These are phyloP conservation scores for Pomatorhinus ruficollis DNA, from an alignment of 2,113 vertebrate species.

Conservation along the genomic window DNA sequence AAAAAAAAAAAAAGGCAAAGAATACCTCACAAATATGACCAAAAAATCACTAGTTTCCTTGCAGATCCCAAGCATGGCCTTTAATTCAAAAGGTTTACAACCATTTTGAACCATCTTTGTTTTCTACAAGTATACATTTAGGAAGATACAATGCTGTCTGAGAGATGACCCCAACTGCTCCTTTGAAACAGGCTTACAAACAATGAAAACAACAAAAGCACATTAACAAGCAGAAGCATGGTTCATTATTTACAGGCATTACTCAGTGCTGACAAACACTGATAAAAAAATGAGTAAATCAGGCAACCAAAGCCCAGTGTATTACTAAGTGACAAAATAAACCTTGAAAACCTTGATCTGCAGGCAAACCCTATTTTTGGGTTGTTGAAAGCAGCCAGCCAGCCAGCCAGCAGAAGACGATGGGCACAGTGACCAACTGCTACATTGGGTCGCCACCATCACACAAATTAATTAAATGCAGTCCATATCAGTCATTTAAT, in stretches of 20 bases:
- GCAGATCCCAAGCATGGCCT: not conserved
- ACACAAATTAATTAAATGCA: slow-evolving; percentile 44
- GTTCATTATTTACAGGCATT: slow-evolving; percentile 26
- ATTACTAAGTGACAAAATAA: not conserved
- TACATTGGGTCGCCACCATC: not conserved
- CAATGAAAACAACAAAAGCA: slow-evolving; percentile 25
- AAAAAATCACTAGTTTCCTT: not conserved
- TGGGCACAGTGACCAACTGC: not conserved
- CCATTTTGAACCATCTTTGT: not conserved
- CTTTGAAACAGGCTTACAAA: slow-evolving; percentile 3
- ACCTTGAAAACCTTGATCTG: slow-evolving; percentile 12
- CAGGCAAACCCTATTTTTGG: not conserved
- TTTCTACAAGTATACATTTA: not conserved
- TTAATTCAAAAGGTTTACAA: not conserved
- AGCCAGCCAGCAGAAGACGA: not conserved
- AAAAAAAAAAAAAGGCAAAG: not conserved
- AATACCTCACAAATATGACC: not conserved
- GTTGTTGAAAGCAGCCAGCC: not conserved
- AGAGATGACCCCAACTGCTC: not conserved
- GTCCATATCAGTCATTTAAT: slow-evolving; percentile 4
- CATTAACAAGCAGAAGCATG: not conserved
- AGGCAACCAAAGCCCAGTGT: not conserved
- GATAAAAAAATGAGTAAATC: not conserved
- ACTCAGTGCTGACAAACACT: not conserved
- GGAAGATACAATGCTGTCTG: not conserved